Evolutionary conservation across 1,140 invertebrate genomes (phyloP).

Genomic region (Dinoponera quadriceps): DNA sequence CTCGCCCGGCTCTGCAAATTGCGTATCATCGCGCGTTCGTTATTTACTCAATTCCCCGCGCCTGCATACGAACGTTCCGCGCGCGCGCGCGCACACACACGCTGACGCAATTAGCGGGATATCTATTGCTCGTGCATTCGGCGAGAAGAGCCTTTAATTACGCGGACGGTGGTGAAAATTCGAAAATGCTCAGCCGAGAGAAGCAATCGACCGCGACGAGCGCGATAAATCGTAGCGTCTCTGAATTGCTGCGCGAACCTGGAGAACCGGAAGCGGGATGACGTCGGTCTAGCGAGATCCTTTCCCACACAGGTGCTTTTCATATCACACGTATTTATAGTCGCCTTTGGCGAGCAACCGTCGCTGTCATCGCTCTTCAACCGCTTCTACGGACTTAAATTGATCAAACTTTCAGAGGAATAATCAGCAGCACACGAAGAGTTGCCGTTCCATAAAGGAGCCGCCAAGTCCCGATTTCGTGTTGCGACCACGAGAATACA

Average conservation of each 20-base stretch:
- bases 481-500: not conserved
- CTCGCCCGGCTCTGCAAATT: not conserved
- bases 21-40: conserved; percentile 14
- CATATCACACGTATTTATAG: not conserved
- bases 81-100: too few relatives aligned
- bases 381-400: conserved; percentile 4
- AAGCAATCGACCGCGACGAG: not conserved
- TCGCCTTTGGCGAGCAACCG: not conserved
- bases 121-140: not conserved
- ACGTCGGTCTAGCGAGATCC: not conserved
- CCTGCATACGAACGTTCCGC: not conserved
- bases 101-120: conserved; percentile 34
- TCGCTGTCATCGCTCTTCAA: not conserved
- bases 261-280: not conserved
- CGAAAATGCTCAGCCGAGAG: conserved; percentile 20
- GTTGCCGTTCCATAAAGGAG: not conserved
- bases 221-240: conserved; percentile 25
- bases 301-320: conserved; percentile 3
- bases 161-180: not conserved
- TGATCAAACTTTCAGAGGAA: conserved; percentile 19
- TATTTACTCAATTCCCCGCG: conserved; percentile 24
- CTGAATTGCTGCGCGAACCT: not conserved
- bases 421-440: not conserved
- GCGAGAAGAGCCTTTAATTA: conserved; percentile 33
- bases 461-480: not conserved